Evolutionary conservation across 2,113 vertebrate genomes (phyloP).

Genomic region (Larimichthys crocea): DNA sequence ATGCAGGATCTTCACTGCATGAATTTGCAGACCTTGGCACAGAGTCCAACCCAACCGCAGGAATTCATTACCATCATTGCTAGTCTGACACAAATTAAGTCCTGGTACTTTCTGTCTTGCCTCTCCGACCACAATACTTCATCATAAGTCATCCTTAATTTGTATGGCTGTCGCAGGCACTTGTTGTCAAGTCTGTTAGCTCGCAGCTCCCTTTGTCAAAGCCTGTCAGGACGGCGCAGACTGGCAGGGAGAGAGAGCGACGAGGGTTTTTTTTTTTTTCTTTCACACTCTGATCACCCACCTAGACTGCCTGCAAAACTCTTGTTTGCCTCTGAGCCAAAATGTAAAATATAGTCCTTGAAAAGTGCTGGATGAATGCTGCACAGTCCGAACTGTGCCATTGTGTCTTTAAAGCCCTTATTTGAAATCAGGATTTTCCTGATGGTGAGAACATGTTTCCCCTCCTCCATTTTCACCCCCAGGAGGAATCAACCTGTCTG

Average conservation of each 20-base stretch:
- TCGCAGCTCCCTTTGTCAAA: conserved; percentile 76
- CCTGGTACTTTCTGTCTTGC: conserved; percentile 79
- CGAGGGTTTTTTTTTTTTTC: not conserved
- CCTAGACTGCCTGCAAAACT: conserved; percentile 36
- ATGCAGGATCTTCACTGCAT: conserved; percentile 62
- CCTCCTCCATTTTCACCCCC: conserved; percentile 36
- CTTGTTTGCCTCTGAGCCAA: conserved; percentile 56
- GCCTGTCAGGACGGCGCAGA: conserved; percentile 57
- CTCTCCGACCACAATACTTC: conserved; percentile 82
- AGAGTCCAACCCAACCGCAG: conserved; percentile 75
- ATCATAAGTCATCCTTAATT: conserved; percentile 83
- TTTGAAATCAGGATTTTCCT: conserved; percentile 36
- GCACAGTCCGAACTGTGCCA: conserved; percentile 7
- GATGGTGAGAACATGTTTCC: conserved; percentile 40
- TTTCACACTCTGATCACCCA: conserved; percentile 62
- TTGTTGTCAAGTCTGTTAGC: conserved; percentile 74
- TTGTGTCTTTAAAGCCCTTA: conserved; percentile 21
- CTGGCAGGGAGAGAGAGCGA: conserved; percentile 54
- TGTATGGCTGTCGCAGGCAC: conserved; percentile 77
- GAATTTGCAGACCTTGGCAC: conserved; percentile 74
- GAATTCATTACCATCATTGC: conserved; percentile 84
- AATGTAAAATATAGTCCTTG: conserved; percentile 57
- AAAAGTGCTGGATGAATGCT: not conserved
- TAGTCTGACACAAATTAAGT: conserved; percentile 83
- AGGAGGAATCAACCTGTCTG: conserved; percentile 64